These are phyloP conservation scores for Mustela erminea DNA, from an alignment of 2,797 vertebrate species.

Conservation along the genomic window DNA sequence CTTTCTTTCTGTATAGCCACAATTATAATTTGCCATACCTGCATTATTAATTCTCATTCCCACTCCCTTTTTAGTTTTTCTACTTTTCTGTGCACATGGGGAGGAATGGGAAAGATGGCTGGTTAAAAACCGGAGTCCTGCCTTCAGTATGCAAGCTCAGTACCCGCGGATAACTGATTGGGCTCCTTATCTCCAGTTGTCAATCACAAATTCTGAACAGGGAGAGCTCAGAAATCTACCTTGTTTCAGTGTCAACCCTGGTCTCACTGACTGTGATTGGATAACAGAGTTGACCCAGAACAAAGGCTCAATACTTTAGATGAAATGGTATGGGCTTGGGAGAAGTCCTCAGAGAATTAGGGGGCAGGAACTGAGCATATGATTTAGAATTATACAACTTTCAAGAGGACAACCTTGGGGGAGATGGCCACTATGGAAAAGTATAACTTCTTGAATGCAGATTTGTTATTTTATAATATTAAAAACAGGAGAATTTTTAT, in stretches of 20 bases:
- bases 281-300: background rate
- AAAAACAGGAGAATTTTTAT: background rate
- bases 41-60: background rate
- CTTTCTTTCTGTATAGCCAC: background rate
- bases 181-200: background rate
- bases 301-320: background rate
- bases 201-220: background rate
- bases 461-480: slow-evolving; percentile 8
- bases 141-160: background rate
- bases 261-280: background rate
- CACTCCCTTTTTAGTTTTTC: background rate
- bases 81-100: background rate
- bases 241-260: background rate
- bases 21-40: background rate
- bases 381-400: background rate
- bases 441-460: background rate
- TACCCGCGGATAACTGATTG: background rate
- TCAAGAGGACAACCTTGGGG: background rate
- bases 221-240: background rate
- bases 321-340: background rate
- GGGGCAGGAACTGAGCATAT: background rate
- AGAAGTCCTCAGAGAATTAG: background rate
- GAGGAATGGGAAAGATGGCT: background rate
- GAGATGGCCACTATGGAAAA: background rate
- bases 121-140: background rate